A percentile compares a stretch with the other conserved stretches of the same genome.
Conservation (phyloP, 2,888 invertebrate genomes). For the Ornithoptera alexandrae region DNA sequence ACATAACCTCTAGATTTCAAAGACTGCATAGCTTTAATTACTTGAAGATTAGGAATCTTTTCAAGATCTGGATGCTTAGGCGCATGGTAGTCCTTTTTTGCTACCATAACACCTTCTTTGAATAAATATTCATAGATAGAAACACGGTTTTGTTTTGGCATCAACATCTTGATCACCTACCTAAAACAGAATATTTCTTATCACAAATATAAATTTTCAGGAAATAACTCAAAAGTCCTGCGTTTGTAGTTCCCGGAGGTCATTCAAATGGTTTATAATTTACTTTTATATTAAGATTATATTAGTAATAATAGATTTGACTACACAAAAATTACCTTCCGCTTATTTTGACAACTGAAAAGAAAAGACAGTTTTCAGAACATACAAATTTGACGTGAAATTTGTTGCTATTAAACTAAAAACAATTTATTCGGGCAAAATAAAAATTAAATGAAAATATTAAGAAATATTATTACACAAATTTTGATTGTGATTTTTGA, state of each 20-base stretch:
- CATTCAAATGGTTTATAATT: neutral
- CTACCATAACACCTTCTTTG: constrained; percentile 99
- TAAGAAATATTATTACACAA: too few relatives aligned
- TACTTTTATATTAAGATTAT: constrained; percentile 12
- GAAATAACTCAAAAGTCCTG: constrained; percentile 25
- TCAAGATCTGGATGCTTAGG: constrained; percentile 98
- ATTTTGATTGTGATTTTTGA: too few relatives aligned
- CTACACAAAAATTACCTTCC: constrained; percentile 46
- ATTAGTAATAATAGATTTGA: constrained; percentile 26
- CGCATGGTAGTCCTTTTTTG: constrained; percentile 98
- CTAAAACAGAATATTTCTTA: constrained; percentile 61
- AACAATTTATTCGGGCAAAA: too few relatives aligned
- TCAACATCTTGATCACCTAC: constrained; percentile 93
- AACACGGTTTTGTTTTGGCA: constrained; percentile 98
- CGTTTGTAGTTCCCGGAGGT: neutral
- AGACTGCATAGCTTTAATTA: constrained; percentile 98
- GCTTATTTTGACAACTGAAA: constrained; percentile 54
- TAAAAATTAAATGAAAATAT: too few relatives aligned
- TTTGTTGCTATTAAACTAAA: constrained; percentile 15
- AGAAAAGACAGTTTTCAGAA: constrained; percentile 38
- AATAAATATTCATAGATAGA: constrained; percentile 98
- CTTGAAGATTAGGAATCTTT: constrained; percentile 97
- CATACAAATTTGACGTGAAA: constrained; percentile 14
- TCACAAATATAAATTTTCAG: constrained; percentile 45
- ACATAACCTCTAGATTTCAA: constrained; percentile 98